Base-by-base conservation (phyloP, 1,140 invertebrate genomes). In the Pseudomyrmex cubaensis region DNA sequence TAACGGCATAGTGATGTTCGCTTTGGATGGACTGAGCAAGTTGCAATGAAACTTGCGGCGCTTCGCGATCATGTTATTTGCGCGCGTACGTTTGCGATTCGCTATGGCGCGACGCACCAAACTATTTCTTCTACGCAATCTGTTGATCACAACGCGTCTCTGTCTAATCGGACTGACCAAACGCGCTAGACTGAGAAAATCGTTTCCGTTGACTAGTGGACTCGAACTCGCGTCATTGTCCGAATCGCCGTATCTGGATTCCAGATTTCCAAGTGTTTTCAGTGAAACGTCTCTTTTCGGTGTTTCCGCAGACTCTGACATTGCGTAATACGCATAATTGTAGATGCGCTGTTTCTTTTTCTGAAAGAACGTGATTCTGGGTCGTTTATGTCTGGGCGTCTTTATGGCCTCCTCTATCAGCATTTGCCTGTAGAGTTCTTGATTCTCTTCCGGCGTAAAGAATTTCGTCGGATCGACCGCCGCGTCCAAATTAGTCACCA, bases 281-380 rank as follows among this genome's bases (percentile, higher is more conserved):
- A 61, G 0, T 0, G n/a, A 17, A 46, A 87, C 20, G 1, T 75
- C 74, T 17, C 80, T 82, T 52, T 64, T 87, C 0, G 87, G 86
- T 0, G 86, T 88, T 4, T 89, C 74, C 2, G 77, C 76, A 57
- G 3, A 35, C 10, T 48, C 13, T 80, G 75, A 44, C 66, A 67
- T 80, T 12, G 50, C 25, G 50, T 75, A 44, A 80, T 85, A 74
- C 9, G 57, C 15, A 1, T 48, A 48, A 52, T 44, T 8, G 50
- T 80, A 62, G 25, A n/a, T 9, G 9, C 2, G 52, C 1, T 83
- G 54, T 56, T 7, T 72, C 12, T 82, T 86, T 64, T 64, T 78
- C n/a, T 90, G 63, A 75, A 89, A 90, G 15, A 83, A 88, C 0
- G 76, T 88, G 8, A 91, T 35, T 54, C 87, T 77, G 8, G 90